Base-by-base conservation (phyloP, 2,888 invertebrate genomes). In the Rhogogaster chlorosoma region DNA sequence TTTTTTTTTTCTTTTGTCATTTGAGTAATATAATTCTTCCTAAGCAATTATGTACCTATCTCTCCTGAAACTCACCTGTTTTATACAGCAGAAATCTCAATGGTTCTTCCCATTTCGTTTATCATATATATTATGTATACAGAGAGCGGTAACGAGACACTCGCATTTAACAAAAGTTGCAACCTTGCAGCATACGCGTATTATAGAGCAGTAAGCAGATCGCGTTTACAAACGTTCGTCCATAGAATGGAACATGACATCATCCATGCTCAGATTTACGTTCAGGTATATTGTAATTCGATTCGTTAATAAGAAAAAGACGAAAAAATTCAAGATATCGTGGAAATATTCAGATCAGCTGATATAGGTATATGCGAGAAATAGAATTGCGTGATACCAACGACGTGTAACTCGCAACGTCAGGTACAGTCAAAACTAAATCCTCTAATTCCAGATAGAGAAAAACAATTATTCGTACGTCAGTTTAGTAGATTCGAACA, bases 41-140 rank as follows among this genome's bases (percentile, higher is more conserved):
- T n/a, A n/a, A 26, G 15, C 64, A 29, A 26, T 67, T 26, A 67
- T 67, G n/a, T n/a, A n/a, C n/a, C n/a, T n/a, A n/a, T n/a, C n/a
- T n/a, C 45, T 15, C 45, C 15, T 45, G 45, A 45, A 15, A 15
- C 29, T 22, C 75, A 75, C 75, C 75, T 75, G 75, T 75, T 75
- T 75, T 49, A n/a, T n/a, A n/a, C n/a, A n/a, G 49, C 75, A 75
- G 49, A 75, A 49, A 75, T 75, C 75, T 75, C 12, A 26, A 49
- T 45, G 42, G 38, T 22, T 6, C 26, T 5, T 26, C 49, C 49
- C 22, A 15, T 22, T 22, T 18, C 26, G 75, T 26, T 26, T 75
- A 75, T 75, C 75, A 29, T 36, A 6, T 75, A 45, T 42, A 42
- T 12, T 12, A 2, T 15, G 45, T 45, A 45, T 15, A 15, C n/a